A percentile compares a stretch with the other conserved stretches of the same genome.
These are phyloP conservation scores for Muscidifurax raptorellus DNA, from an alignment of 1,140 invertebrate species.

Conservation along the genomic window DNA sequence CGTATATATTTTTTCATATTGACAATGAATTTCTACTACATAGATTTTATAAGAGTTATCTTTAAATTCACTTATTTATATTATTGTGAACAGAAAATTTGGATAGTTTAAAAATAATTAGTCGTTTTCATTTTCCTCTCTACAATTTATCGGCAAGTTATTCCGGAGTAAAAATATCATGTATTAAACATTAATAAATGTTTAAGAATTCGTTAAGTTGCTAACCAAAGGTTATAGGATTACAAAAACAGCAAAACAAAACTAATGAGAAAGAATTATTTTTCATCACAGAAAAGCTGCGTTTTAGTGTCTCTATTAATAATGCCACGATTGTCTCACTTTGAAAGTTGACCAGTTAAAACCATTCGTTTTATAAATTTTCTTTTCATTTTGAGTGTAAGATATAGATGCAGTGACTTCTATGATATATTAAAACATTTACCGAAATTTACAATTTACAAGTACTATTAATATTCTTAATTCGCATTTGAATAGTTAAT, in stretches of 20 bases:
- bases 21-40: too few relatives aligned
- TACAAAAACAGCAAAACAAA: background rate
- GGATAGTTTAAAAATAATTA: too few relatives aligned
- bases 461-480: background rate
- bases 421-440: background rate
- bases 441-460: background rate
- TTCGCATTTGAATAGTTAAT: background rate
- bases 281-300: constrained; percentile 66
- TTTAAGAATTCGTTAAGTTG: background rate
- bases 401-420: background rate
- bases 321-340: constrained; percentile 16
- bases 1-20: too few relatives aligned
- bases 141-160: background rate
- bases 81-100: too few relatives aligned
- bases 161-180: background rate
- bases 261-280: background rate
- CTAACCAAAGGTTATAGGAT: background rate
- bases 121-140: background rate
- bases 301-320: constrained; percentile 18
- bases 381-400: background rate
- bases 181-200: too few relatives aligned
- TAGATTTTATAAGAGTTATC: too few relatives aligned
- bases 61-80: too few relatives aligned
- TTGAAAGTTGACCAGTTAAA: background rate
- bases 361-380: background rate